These are phyloP conservation scores for Epinephelus malabaricus DNA, from an alignment of 2,797 vertebrate genomes.

Conservation along the genomic window DNA sequence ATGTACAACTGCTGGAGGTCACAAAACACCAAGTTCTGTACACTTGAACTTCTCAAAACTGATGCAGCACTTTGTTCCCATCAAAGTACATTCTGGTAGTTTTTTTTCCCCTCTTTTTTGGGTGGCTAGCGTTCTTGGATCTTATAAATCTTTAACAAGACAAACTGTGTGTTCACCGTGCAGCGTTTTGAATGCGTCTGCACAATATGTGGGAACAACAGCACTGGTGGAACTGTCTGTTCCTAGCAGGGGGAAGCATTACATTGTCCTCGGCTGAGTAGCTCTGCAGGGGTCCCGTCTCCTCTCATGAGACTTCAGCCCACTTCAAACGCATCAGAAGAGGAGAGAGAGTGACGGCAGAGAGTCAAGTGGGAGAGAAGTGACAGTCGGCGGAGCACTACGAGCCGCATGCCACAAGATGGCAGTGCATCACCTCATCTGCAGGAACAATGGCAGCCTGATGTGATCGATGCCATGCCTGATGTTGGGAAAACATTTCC, in stretches of 20 bases:
- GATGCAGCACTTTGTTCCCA: constrained; percentile 25
- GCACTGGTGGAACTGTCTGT: neutral
- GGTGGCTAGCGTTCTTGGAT: neutral
- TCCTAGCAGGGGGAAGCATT: constrained; percentile 27
- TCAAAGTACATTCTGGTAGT: constrained; percentile 3
- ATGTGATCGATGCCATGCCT: constrained; percentile 32
- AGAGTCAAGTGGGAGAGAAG: neutral
- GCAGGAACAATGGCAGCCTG: neutral
- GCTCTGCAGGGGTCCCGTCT: constrained; percentile 48
- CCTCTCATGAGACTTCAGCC: constrained; percentile 40
- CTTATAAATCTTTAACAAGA: constrained; percentile 11
- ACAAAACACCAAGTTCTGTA: constrained; percentile 43
- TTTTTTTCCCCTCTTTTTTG: neutral
- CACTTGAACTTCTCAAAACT: constrained; percentile 20
- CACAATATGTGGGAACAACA: constrained; percentile 10
- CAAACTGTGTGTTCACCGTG: neutral
- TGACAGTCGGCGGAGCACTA: constrained; percentile 12
- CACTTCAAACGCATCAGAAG: constrained; percentile 45
- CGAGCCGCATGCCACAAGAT: constrained; percentile 68
- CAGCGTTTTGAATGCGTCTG: neutral
- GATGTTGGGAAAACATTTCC: constrained; percentile 28
- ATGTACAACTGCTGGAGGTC: constrained; percentile 29
- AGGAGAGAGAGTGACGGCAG: neutral
- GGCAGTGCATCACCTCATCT: constrained; percentile 74
- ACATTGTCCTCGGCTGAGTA: constrained; percentile 34